Percentiles rank a stretch among this genome's conserved stretches.
These are phyloP conservation scores for Conistra vaccinii DNA, from an alignment of 2,888 invertebrate species.

Conservation along the genomic window DNA sequence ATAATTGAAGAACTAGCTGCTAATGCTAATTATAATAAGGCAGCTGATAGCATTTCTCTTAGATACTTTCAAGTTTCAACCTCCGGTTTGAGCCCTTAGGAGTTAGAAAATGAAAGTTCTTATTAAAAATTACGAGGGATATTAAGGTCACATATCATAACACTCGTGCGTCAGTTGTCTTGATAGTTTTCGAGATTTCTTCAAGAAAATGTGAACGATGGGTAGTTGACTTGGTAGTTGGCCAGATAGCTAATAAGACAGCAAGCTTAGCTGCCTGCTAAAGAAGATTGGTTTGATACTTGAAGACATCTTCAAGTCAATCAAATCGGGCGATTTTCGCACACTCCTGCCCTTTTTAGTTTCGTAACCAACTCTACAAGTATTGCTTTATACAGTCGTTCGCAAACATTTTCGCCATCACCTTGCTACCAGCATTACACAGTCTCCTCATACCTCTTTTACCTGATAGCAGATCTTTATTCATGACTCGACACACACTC, in stretches of 20 bases:
- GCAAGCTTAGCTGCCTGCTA: neutral
- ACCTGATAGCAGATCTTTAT: conserved; percentile 49
- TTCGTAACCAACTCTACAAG: neutral
- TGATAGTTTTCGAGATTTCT: neutral
- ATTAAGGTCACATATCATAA: neutral
- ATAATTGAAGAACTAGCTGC: conserved; percentile 65
- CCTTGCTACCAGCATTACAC: neutral
- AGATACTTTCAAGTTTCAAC: conserved; percentile 5
- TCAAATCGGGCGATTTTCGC: neutral
- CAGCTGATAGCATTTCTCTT: conserved; percentile 20
- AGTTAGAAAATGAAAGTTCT: conserved; percentile 21
- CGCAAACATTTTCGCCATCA: neutral
- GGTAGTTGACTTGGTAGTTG: neutral
- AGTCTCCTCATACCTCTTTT: conserved; percentile 23
- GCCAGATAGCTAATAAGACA: neutral
- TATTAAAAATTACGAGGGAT: neutral
- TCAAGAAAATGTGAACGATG: conserved; percentile 1
- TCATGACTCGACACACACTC: conserved; percentile 16
- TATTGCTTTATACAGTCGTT: neutral
- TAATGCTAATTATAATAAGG: conserved; percentile 23
- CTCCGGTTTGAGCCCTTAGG: conserved; percentile 2
- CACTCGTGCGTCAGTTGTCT: neutral
- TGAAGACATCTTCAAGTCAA: neutral
- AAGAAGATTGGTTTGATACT: neutral
- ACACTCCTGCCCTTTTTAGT: neutral